phyloP scores from a whole-genome alignment of 2,888 invertebrate genomes.

The Dysmachus trigonus region DNA sequence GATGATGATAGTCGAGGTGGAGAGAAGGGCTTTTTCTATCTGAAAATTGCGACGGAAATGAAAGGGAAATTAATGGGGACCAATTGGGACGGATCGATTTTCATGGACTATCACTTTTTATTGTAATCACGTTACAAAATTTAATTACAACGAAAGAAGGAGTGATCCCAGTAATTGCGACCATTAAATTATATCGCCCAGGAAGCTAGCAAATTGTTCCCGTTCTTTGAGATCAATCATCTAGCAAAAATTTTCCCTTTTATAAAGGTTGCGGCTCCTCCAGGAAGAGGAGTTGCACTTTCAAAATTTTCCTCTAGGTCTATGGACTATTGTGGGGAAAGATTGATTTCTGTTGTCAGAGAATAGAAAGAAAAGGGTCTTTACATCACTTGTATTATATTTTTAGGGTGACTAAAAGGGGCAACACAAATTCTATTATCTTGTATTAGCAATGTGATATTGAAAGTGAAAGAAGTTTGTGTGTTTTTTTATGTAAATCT shows the following conservation, averaged over 20 bases:
- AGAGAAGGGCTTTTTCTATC: background rate
- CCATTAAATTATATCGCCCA: conserved; percentile 24
- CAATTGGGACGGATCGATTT: conserved; percentile 17
- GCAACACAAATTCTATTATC: background rate
- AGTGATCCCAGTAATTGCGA: conserved; percentile 7
- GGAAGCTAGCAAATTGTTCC: conserved; percentile 8
- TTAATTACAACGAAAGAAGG: conserved; percentile 21
- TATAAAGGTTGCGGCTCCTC: background rate
- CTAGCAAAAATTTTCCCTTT: background rate
- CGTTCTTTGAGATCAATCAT: background rate
- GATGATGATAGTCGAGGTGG: background rate
- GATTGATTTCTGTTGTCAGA: background rate
- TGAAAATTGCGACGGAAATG: conserved; percentile 39
- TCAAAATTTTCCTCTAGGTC: background rate
- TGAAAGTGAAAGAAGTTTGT: too few species aligned
- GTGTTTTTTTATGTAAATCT: too few species aligned
- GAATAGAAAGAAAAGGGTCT: background rate
- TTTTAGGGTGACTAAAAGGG: background rate
- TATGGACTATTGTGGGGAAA: too few species aligned
- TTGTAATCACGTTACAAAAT: conserved; percentile 30
- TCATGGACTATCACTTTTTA: conserved; percentile 30
- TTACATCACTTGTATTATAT: background rate
- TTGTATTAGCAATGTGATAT: background rate
- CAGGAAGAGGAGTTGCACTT: background rate
- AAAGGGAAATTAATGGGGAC: conserved; percentile 32